Base-by-base conservation (phyloP, 2,113 vertebrate species). In the Pelecanus crispus region DNA sequence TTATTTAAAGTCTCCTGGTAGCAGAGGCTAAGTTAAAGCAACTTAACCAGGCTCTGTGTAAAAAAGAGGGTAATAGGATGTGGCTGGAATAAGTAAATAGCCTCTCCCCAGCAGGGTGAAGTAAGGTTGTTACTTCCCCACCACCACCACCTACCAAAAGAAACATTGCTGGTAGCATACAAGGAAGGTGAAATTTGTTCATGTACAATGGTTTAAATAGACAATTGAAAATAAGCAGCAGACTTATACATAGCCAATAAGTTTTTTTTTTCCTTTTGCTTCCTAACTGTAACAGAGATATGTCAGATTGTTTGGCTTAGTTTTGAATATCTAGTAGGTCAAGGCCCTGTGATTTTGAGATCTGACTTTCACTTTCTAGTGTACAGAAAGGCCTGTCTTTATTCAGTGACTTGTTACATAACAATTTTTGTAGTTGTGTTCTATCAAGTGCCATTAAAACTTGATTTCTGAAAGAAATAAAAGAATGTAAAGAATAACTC, bases 401-500 rank as follows among this genome's bases (percentile, higher is more conserved):
- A 7, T 62, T 91, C 8, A 19, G 12, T 71, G 50, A 38, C 18
- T 61, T 66, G 14, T 71, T 42, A 29, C 0, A 1, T 74, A 61
- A n/a, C 17, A 45, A 1, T n/a, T 83, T 38, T 66, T 86, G 13
- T 86, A 56, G 24, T 42, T 52, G 14, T 2, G 1, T 47, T 86
- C 25, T 67, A 22, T 38, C 6, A 56, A 52, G 25, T 71, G 31
- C 24, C 21, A 34, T 74, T 93, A 56, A 78, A 68, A 91, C 25
- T 38, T 74, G 8, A 16, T 59, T 40, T 81, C 79, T 90, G 59
- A 34, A 49, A 85, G 58, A 79, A 88, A 29, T 17, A 7, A 36
- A 73, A 44, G 19, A 74, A 47, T 91, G 24, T 90, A 80, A 93
- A 52, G 83, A 88, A 56, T 92, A 97, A 75, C 87, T 96, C 89